phyloP scores from a whole-genome alignment of 2,113 vertebrate species.

The Neolamprologus variostigma region DNA sequence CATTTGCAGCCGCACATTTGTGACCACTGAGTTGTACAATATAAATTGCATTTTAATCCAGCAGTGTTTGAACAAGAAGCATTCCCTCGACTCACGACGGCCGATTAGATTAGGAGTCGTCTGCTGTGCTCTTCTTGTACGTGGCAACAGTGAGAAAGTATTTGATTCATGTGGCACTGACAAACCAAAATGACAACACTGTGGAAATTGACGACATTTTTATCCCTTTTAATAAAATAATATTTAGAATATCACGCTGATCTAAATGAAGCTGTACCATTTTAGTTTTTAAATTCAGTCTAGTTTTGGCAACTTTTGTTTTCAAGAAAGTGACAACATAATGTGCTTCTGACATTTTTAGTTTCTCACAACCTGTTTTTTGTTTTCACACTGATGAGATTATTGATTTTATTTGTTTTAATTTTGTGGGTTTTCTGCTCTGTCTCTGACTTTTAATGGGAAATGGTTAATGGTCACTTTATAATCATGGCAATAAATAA shows the following conservation, averaged over 20 bases:
- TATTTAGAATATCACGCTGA: neutral
- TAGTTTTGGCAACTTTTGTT: neutral
- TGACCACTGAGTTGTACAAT: conserved; percentile 1
- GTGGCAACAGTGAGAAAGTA: neutral
- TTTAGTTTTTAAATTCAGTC: neutral
- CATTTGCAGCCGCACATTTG: neutral
- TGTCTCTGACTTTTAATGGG: neutral
- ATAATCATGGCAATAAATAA: conserved; percentile 2
- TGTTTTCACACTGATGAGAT: conserved; percentile 16
- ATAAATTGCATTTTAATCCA: neutral
- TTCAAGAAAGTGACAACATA: neutral
- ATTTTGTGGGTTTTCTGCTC: conserved; percentile 10
- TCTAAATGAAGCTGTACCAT: neutral
- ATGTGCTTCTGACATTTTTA: neutral
- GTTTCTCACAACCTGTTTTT: neutral
- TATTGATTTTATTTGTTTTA: neutral
- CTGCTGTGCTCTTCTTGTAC: neutral
- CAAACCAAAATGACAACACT: conserved; percentile 3
- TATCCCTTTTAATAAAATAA: neutral
- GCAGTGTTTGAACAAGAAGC: neutral
- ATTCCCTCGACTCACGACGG: neutral
- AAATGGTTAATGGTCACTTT: conserved; percentile 25
- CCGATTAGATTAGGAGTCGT: neutral
- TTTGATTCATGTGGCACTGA: neutral
- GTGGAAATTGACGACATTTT: neutral